These are phyloP conservation scores for Dunckerocampus dactyliophorus DNA, from an alignment of 2,113 vertebrate species.

Conservation along the genomic window DNA sequence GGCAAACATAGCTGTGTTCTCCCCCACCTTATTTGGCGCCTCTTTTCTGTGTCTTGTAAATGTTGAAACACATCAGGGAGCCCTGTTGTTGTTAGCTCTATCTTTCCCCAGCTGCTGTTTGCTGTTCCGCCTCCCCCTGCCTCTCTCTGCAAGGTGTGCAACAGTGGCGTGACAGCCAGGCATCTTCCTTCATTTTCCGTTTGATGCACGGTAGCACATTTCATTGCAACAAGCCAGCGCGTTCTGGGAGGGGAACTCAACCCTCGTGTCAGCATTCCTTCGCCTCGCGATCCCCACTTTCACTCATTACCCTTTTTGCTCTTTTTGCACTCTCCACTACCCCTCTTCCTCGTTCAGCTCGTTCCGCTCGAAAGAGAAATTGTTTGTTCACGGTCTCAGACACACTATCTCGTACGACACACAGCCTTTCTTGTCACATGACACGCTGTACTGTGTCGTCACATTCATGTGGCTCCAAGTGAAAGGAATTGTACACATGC, in stretches of 20 bases:
- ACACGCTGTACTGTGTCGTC: slow-evolving; percentile 26
- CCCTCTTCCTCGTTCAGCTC: slow-evolving; percentile 32
- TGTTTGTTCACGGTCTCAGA: slow-evolving; percentile 36
- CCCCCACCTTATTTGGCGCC: neutral
- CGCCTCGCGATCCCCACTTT: slow-evolving; percentile 18
- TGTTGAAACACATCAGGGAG: slow-evolving; percentile 41
- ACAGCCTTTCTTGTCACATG: slow-evolving; percentile 34
- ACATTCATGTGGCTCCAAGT: slow-evolving; percentile 20
- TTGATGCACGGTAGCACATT: slow-evolving; percentile 50
- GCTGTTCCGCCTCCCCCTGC: neutral
- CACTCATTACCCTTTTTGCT: slow-evolving; percentile 39
- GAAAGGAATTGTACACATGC: slow-evolving; percentile 19
- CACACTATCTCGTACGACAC: slow-evolving; percentile 35
- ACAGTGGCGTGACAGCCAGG: slow-evolving; percentile 18
- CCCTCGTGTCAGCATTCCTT: slow-evolving; percentile 38
- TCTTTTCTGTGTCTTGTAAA: slow-evolving; percentile 33
- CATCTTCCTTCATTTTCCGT: slow-evolving; percentile 29
- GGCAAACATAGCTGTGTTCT: slow-evolving; percentile 7
- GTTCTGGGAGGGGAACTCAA: slow-evolving; percentile 33
- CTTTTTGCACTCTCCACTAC: slow-evolving; percentile 13
- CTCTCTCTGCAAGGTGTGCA: slow-evolving; percentile 24
- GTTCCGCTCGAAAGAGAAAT: slow-evolving; percentile 47
- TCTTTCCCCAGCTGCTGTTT: slow-evolving; percentile 27
- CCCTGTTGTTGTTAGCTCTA: slow-evolving; percentile 34
- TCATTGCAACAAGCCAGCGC: slow-evolving; percentile 22